Conservation (phyloP, 1,140 invertebrate genomes). For the Leptopilina boulardi region DNA sequence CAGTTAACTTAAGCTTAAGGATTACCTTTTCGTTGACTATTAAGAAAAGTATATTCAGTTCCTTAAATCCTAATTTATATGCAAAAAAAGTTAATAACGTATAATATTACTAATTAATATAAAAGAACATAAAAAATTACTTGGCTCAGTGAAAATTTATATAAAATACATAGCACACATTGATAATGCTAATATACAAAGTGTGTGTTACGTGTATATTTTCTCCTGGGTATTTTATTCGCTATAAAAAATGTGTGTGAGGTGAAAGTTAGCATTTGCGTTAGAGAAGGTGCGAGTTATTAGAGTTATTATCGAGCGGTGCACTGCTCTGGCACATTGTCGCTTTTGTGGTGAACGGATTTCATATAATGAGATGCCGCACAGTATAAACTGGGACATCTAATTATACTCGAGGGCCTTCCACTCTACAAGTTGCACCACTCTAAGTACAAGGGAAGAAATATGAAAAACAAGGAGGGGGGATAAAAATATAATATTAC, state of each 20-base stretch:
- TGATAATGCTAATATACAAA: background rate
- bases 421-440: conserved; percentile 41
- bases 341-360: conserved; percentile 59
- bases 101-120: too few relatives aligned
- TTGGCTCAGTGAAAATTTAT: too few relatives aligned
- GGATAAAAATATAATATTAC: too few relatives aligned
- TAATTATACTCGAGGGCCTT: conserved; percentile 66
- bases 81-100: too few relatives aligned
- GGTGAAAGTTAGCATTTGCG: background rate
- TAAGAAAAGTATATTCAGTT: too few relatives aligned
- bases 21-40: too few relatives aligned
- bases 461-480: too few relatives aligned
- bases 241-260: background rate
- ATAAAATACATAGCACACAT: too few relatives aligned
- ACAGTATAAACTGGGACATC: conserved; percentile 64
- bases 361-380: conserved; percentile 64
- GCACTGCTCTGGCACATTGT: conserved; percentile 46
- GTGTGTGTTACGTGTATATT: background rate
- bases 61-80: too few relatives aligned
- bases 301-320: conserved; percentile 53
- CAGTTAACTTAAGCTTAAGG: too few relatives aligned
- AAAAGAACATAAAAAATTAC: too few relatives aligned
- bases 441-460: background rate
- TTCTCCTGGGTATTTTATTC: background rate
- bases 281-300: conserved; percentile 7